Evolutionary conservation across 2,113 vertebrate species (phyloP), one percentile per base, ranked within the genome.

Genomic region (Oncorhynchus keta): DNA sequence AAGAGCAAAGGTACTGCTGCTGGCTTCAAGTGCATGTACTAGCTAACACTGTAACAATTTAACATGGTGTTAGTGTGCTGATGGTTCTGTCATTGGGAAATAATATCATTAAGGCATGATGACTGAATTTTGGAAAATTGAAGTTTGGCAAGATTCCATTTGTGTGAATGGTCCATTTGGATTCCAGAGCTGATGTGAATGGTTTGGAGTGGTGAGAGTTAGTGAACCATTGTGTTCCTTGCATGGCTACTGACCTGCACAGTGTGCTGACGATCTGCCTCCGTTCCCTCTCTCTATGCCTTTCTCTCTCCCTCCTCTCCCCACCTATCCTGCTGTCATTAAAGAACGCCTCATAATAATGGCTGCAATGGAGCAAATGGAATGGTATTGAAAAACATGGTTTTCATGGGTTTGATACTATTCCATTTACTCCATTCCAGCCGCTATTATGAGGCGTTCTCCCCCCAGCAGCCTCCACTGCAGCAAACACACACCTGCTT

Each of bases 1-100:
- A 99, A 99, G 92, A 93, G 83, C 88, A 96, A 97, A 95, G 97
- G 97, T 99, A 96, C 0, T 68, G 68, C 75, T 32, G 72, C 35
- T 69, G 48, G 32, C 68, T 26, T 7, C 8, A 76, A 67, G 35
- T 55, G 51, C 51, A 55, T 55, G 51, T 18, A 55, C 51, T 55
- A 55, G 1, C 51, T 45, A 45, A 45, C 39, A 45, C 39, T 45
- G 3, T 45, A 45, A 45, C 39, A 45, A 9, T 45, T 45, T 45
- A 45, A 11, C 39, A 45, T 45, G 39, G 9, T 45, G 39, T 45
- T 45, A 45, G 9, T 45, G 39, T 45, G 9, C 39, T 12, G 39
- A 45, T 2, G 39, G 9, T 45, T 45, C 39, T 45, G 9, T 45
- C 39, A 45, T 45, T 45, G 39, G 39, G 39, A 45, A 45, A 55